Evolutionary conservation across 53 echinoderm and acorn worm species (phyloP), one percentile per base, ranked within the genome.

Genomic region (Mesocentrotus franciscanus): DNA sequence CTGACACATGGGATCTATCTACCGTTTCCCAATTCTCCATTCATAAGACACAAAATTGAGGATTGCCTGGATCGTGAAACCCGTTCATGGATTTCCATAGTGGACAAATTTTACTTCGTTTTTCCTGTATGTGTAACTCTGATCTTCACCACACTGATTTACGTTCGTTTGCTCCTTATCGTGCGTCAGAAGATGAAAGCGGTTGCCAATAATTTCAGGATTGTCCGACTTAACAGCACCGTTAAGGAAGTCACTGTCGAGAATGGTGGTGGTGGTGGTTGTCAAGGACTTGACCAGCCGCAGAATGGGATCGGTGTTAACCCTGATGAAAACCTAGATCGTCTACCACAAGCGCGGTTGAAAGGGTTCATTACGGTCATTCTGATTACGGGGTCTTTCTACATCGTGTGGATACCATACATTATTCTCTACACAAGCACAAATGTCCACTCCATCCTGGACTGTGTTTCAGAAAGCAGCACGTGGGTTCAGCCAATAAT

Each of bases 401-500:
- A 57, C 58, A 87, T 87, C 9, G 26, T 57, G 10, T 87, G 87
- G 58, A 58, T 87, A 58, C 87, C 87, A 10, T 57, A 57, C 58
- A 87, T 56, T 26, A 87, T 58, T 55, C 10, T 14, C 27, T 9
- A n/a, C 58, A 12, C 27, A 33, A 56, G 3, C 49, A 5, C 4
- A 57, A 18, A 87, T 81, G 0, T 36, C 1, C 1, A 8, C 1
- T 26, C 11, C 57, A 57, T n/a, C 27, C 13, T 58, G 13, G 58
- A 87, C 13, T 57, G 26, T 15, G 17, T 81, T 81, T 58, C 87
- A 11, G 56, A 8, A 2, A n/a, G 26, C 12, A 56, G 14, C 29
- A 58, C 56, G 4, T 87, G 58, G 87, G 29, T 87, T 13, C 87
- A 87, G 58, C 87, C 87, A 10, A 87, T 87, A 16, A 58, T 87